Evolutionary conservation across 2,888 invertebrate genomes (phyloP).

Genomic region (Acleris laterana): DNA sequence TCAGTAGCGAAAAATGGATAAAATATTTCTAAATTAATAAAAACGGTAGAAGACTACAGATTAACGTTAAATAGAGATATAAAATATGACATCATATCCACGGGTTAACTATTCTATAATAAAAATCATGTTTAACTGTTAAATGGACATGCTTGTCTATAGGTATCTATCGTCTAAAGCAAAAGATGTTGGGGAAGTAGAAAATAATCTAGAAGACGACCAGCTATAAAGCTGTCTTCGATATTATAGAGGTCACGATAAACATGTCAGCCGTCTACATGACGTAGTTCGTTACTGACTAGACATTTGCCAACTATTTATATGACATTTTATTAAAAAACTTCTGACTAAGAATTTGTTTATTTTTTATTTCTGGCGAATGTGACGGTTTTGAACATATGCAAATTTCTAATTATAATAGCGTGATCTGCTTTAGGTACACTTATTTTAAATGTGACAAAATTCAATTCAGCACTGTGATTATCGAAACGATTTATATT

Average conservation of each 20-base stretch:
- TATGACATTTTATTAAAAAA: slow-evolving; percentile 57
- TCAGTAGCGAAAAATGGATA: no score
- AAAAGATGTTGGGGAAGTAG: slow-evolving; percentile 21
- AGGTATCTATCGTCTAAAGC: slow-evolving; percentile 20
- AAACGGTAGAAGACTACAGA: background rate
- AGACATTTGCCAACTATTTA: slow-evolving; percentile 68
- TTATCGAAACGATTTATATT: slow-evolving; percentile 21
- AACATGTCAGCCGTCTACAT: slow-evolving; percentile 40
- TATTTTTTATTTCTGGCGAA: background rate
- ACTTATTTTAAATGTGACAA: background rate
- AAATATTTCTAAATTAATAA: background rate
- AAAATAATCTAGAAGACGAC: slow-evolving; percentile 27
- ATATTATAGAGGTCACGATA: slow-evolving; percentile 41
- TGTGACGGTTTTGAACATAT: slow-evolving; percentile 10
- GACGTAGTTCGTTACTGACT: slow-evolving; percentile 36
- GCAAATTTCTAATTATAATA: background rate
- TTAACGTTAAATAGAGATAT: background rate
- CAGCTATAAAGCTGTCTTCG: slow-evolving; percentile 38
- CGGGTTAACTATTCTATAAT: slow-evolving; percentile 36
- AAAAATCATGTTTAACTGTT: slow-evolving; percentile 36
- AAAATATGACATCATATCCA: slow-evolving; percentile 9
- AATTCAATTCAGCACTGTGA: background rate
- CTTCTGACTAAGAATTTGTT: slow-evolving; percentile 46
- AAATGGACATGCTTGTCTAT: slow-evolving; percentile 36
- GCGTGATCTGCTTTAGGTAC: no score